Percentiles rank a stretch among this genome's conserved stretches.
These are phyloP conservation scores for Leptopilina clavipes DNA, from an alignment of 1,140 invertebrate genomes.

Conservation along the genomic window DNA sequence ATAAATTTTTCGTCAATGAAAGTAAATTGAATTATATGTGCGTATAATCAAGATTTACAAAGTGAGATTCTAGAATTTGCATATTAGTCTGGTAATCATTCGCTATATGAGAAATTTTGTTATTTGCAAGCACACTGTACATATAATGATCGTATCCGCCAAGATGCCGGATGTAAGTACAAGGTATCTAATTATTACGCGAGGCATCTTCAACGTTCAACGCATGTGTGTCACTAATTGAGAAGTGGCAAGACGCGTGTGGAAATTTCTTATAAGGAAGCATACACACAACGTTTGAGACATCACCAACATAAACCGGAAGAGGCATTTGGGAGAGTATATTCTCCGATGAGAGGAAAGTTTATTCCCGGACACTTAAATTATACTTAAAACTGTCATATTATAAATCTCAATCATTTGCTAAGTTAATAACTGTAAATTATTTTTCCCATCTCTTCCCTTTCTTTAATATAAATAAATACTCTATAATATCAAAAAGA, in stretches of 20 bases:
- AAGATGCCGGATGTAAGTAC: slow-evolving; percentile 46
- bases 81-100: not conserved
- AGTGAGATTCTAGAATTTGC: not conserved
- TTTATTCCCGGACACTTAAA: not conserved
- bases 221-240: slow-evolving; percentile 46
- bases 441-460: too few relatives aligned
- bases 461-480: too few relatives aligned
- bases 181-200: slow-evolving; percentile 46
- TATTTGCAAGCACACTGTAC: slow-evolving; percentile 7
- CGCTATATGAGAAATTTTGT: not conserved
- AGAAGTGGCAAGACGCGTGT: slow-evolving; percentile 35
- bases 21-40: not conserved
- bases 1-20: not conserved
- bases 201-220: not conserved
- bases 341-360: not conserved
- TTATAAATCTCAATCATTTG: too few relatives aligned
- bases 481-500: too few relatives aligned
- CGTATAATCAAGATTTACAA: not conserved
- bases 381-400: too few relatives aligned
- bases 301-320: slow-evolving; percentile 27
- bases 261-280: slow-evolving; percentile 38
- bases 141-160: slow-evolving; percentile 52
- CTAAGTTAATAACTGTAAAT: too few relatives aligned
- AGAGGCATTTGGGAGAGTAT: not conserved
- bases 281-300: not conserved